Base-by-base conservation (phyloP, 1,140 invertebrate genomes). In the Drosophila dunni region DNA sequence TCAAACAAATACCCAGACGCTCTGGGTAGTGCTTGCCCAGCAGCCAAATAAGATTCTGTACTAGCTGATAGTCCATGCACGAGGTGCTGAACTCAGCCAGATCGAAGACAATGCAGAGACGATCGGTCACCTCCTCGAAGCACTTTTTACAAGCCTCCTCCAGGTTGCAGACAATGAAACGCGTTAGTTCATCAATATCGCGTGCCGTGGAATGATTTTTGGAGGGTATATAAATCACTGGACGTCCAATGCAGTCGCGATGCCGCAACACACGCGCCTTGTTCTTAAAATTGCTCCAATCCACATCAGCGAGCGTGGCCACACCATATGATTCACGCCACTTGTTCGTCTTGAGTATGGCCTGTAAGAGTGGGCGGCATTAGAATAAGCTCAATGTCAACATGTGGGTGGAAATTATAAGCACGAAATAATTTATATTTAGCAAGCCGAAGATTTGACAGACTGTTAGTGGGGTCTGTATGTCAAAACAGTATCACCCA, bases 111-210 rank as follows among this genome's bases (percentile, higher is more conserved):
- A 96, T 96, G 81, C 96, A 96, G 3, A 96, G 85, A 81, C 95
- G 96, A 91, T 96, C 96, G n/a, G 96, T 94, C 2, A 96, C 95
- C 92, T 96, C 95, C 86, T 96, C 96, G 92, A 96, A 95, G 93
- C 95, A 96, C 91, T 94, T 95, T 81, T 96, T 95, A 91, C 95
- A 96, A 2, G 95, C 95, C 85, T 95, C 94, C 92, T 96, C 96
- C 93, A 96, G 92, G 83, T 95, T 96, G 79, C 94, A 95, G 9
- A 96, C 95, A 91, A 96, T 96, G 83, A 96, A 96, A 76, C 95
- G 95, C 7, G 95, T 96, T 33, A 96, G 91, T 78, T 96, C 95
- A 84, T 96, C 95, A 79, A 96, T 95, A 80, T 96, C 94, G 75
- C 95, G 93, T 15, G 95, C 95, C 85, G 94, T 95, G 3, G 94